These are phyloP conservation scores for Malurus splendens DNA, from an alignment of 2,797 vertebrate species.

Conservation along the genomic window DNA sequence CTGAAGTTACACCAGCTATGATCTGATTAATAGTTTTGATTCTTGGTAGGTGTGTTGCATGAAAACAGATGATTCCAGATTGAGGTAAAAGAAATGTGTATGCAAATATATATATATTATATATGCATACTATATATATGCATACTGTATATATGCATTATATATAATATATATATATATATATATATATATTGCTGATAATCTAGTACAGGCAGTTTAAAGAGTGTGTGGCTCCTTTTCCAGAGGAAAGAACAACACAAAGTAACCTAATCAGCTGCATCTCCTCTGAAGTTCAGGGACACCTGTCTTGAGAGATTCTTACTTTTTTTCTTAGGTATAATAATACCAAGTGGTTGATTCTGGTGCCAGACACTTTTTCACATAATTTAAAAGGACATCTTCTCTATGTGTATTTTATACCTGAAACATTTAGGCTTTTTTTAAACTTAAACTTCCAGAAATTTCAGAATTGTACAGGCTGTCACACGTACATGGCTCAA, in stretches of 20 bases:
- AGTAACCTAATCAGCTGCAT: conserved; percentile 7
- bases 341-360: conserved; percentile 36
- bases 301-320: conserved; percentile 19
- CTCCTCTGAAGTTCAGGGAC: conserved; percentile 39
- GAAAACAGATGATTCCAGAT: conserved; percentile 38
- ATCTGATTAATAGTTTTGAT: conserved; percentile 31
- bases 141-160: conserved; percentile 40
- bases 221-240: background rate
- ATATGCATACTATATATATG: background rate
- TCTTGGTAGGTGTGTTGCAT: conserved; percentile 28
- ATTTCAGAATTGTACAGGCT: conserved; percentile 42
- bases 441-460: conserved; percentile 42
- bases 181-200: conserved; percentile 7
- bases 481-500: conserved; percentile 22
- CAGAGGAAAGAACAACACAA: conserved; percentile 8
- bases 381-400: conserved; percentile 25
- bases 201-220: background rate
- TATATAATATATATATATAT: conserved; percentile 21
- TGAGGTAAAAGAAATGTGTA: conserved; percentile 11
- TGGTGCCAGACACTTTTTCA: conserved; percentile 62
- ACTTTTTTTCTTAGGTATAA: conserved; percentile 1
- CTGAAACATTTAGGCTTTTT: conserved; percentile 40
- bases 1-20: conserved; percentile 53
- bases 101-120: conserved; percentile 22
- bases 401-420: conserved; percentile 61